phyloP scores from a whole-genome alignment of 37 sponge, comb jelly and placozoan genomes.

The Axinella damicornis region DNA sequence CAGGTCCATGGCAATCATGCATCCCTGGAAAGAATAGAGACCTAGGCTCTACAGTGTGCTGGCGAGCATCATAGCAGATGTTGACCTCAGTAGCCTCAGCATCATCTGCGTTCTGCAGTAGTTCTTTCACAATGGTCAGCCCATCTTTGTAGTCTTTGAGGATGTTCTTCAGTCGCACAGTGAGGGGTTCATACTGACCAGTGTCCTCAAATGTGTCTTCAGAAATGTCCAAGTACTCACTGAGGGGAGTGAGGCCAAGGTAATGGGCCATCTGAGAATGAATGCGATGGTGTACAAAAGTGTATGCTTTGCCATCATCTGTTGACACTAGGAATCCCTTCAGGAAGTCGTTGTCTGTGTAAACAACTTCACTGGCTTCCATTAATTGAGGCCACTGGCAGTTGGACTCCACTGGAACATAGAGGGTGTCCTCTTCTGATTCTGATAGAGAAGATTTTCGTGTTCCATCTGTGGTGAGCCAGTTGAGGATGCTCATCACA shows the following conservation, averaged over 20 bases:
- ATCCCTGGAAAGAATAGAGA: conserved; percentile 63
- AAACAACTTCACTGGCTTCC: conserved; percentile 19
- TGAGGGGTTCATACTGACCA: conserved; percentile 68
- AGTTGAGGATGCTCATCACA: conserved; percentile 44
- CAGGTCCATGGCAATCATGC: conserved; percentile 57
- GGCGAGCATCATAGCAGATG: conserved; percentile 57
- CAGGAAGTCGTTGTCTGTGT: conserved; percentile 43
- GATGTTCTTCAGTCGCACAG: conserved; percentile 59
- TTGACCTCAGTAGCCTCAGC: conserved; percentile 72
- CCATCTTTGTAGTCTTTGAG: conserved; percentile 75
- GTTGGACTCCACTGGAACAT: conserved; percentile 39
- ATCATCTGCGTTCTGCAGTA: conserved; percentile 83
- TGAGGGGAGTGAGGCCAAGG: conserved; percentile 40
- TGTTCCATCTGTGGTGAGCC: conserved; percentile 39
- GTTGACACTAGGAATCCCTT: conserved; percentile 3
- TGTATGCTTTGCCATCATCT: neutral
- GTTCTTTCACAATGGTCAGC: conserved; percentile 63
- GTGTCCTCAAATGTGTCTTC: conserved; percentile 62
- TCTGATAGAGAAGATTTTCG: neutral
- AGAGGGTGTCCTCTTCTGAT: neutral
- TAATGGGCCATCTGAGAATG: conserved; percentile 18
- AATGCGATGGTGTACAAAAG: conserved; percentile 27
- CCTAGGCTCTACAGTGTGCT: neutral
- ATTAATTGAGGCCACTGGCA: conserved; percentile 17
- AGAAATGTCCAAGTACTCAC: conserved; percentile 44